phyloP scores from a whole-genome alignment of 2,113 vertebrate species.

The Propithecus coquereli region DNA sequence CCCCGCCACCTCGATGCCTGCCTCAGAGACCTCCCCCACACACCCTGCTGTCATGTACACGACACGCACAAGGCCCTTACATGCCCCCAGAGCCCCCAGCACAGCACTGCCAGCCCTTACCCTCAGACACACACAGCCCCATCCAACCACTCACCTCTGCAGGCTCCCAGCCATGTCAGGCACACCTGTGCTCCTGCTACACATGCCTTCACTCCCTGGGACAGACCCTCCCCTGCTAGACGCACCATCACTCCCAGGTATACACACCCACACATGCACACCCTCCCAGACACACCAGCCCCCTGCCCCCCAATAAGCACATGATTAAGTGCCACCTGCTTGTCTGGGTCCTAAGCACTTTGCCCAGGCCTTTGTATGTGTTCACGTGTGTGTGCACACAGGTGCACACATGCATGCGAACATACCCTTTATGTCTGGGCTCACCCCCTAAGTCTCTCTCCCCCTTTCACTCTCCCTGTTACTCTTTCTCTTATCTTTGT shows the following conservation, averaged over 20 bases:
- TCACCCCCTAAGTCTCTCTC: not conserved
- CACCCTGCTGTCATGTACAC: not conserved
- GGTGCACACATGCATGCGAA: not conserved
- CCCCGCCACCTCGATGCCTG: slow-evolving; percentile 24
- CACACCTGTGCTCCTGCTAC: not conserved
- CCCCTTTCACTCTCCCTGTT: not conserved
- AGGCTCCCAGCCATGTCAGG: not conserved
- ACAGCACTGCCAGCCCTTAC: not conserved
- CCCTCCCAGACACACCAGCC: not conserved
- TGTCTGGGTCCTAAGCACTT: not conserved
- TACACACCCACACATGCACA: not conserved
- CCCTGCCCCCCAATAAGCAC: too few relatives aligned
- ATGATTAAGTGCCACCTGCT: rapidly evolving
- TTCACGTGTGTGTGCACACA: rapidly evolving
- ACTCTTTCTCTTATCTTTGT: not conserved
- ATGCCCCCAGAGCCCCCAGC: not conserved
- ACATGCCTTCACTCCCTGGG: not conserved
- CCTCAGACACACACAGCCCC: not conserved
- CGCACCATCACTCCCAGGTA: not conserved
- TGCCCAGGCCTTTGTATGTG: not conserved
- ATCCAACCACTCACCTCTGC: not conserved
- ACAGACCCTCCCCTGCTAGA: not conserved
- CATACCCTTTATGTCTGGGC: not conserved
- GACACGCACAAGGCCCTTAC: not conserved
- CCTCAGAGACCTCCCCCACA: slow-evolving; percentile 28